Evolutionary conservation across 2,113 vertebrate genomes (phyloP).

Genomic region (Odontophorus gujanensis): DNA sequence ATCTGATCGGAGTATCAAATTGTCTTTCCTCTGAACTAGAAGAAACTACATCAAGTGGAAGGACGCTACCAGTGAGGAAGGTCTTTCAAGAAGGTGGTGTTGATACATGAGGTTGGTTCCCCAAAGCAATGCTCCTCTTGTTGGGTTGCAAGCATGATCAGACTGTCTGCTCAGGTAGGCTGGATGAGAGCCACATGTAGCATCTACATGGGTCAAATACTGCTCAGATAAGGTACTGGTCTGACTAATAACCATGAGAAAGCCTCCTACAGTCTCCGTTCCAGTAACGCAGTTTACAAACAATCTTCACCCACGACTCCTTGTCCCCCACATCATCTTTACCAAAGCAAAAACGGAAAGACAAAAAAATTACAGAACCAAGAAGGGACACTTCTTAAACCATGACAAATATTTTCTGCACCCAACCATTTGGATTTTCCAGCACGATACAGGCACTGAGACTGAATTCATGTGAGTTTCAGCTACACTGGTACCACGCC

Average conservation of each 20-base stretch:
- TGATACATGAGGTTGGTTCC: background rate
- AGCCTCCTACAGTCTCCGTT: constrained; percentile 33
- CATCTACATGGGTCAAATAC: background rate
- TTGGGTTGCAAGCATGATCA: background rate
- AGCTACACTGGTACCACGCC: background rate
- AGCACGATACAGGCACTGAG: background rate
- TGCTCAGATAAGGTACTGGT: constrained; percentile 9
- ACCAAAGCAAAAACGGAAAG: constrained; percentile 34
- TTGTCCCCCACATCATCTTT: background rate
- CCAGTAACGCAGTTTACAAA: constrained; percentile 37
- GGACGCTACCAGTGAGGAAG: background rate
- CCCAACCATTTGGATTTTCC: background rate
- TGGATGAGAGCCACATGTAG: background rate
- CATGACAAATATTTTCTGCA: background rate
- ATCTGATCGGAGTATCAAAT: background rate
- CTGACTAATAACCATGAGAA: constrained; percentile 36
- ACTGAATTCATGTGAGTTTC: background rate
- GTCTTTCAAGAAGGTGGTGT: background rate
- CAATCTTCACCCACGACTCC: constrained; percentile 17
- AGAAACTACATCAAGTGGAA: background rate
- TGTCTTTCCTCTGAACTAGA: background rate
- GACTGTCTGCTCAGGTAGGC: background rate
- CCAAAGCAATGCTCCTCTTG: background rate
- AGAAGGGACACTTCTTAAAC: background rate
- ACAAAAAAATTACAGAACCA: background rate